phyloP scores from a whole-genome alignment of 2,888 invertebrate species.

The Caenorhabditis macrosperma region DNA sequence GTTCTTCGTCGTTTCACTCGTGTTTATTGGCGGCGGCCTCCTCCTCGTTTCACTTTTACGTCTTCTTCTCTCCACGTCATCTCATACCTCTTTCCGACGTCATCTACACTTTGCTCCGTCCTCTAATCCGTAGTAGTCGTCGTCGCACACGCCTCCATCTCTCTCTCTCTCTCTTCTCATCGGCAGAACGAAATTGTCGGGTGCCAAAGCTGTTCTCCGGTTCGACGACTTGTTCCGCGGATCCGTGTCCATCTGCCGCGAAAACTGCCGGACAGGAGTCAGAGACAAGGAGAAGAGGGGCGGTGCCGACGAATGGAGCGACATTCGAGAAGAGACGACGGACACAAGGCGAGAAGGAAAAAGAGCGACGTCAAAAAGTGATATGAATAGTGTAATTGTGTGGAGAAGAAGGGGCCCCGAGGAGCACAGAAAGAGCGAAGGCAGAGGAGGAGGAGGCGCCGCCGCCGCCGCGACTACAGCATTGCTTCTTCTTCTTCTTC shows the following conservation, averaged over 20 bases:
- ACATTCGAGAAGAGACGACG: constrained; percentile 10
- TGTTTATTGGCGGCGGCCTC: background rate
- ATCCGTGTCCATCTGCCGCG: background rate
- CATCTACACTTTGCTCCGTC: background rate
- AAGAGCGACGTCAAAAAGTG: constrained; percentile 49
- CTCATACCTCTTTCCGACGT: background rate
- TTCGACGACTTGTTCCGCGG: constrained; percentile 3
- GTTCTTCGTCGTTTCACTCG: background rate
- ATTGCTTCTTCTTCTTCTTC: background rate
- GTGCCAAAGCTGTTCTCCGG: background rate
- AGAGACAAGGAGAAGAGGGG: background rate
- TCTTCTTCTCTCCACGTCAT: constrained; percentile 6
- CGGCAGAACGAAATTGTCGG: too few relatives aligned
- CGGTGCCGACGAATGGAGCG: background rate
- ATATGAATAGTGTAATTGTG: constrained; percentile 46
- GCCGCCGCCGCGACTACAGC: constrained; percentile 1
- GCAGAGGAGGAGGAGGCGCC: constrained; percentile 9
- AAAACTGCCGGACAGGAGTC: background rate
- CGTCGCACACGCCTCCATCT: background rate
- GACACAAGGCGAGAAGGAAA: constrained; percentile 9
- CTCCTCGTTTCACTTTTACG: background rate
- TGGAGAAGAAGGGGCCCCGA: background rate
- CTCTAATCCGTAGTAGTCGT: too few relatives aligned
- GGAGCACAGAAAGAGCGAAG: constrained; percentile 7
- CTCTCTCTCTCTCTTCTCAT: background rate